Evolutionary conservation across 2,113 vertebrate species (phyloP).

Genomic region (Alouatta palliata): DNA sequence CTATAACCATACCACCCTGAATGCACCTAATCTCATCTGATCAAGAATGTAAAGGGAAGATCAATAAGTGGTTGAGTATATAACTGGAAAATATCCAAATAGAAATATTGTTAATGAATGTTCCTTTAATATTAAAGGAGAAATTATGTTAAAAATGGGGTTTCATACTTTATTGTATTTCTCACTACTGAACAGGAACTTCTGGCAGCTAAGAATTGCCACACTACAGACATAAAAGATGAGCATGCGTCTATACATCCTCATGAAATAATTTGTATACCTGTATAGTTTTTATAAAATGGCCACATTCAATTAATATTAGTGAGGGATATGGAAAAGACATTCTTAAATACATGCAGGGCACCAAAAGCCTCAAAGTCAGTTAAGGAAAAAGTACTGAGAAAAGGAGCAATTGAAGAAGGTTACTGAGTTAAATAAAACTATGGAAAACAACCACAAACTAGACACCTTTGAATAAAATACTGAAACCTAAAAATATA

Average conservation of each 20-base stretch:
- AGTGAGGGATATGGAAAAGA: neutral
- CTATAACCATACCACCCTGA: too few species aligned
- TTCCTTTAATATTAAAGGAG: neutral
- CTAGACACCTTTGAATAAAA: neutral
- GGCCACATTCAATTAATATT: neutral
- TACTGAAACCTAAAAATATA: neutral
- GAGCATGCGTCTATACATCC: neutral
- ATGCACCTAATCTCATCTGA: too few species aligned
- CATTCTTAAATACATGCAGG: neutral
- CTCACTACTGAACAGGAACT: neutral
- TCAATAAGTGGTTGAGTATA: neutral
- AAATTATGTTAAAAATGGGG: neutral
- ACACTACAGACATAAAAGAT: neutral
- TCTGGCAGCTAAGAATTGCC: neutral
- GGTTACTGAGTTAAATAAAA: neutral
- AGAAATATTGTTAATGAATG: neutral
- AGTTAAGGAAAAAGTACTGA: neutral
- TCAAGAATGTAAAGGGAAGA: neutral
- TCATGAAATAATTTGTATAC: neutral
- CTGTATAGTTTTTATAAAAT: neutral
- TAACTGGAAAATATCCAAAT: constrained; percentile 2
- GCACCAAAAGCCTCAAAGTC: neutral
- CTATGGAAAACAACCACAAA: neutral
- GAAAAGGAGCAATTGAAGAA: neutral
- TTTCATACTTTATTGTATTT: neutral